These are phyloP conservation scores for Apotomis betuletana DNA, from an alignment of 2,888 invertebrate species.

Conservation along the genomic window DNA sequence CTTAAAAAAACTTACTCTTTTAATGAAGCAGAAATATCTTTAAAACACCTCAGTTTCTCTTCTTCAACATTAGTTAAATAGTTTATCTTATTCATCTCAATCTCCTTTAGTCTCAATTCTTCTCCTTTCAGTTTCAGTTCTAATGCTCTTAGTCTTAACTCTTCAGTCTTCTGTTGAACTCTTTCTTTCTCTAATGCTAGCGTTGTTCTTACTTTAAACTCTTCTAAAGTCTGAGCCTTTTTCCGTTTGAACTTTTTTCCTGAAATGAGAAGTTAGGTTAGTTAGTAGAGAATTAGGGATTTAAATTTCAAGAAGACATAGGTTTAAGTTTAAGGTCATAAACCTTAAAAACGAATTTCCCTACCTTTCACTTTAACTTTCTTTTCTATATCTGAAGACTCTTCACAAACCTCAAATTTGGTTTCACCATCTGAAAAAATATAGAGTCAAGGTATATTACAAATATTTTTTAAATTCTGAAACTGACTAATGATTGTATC, in stretches of 20 bases:
- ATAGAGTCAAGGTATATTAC: not conserved
- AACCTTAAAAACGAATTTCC: not conserved
- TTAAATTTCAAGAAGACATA: too few relatives aligned
- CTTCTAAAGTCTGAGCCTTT: conserved; percentile 50
- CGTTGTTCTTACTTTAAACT: conserved; percentile 53
- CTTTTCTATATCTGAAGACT: conserved; percentile 47
- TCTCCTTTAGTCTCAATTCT: conserved; percentile 57
- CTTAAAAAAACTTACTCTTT: conserved; percentile 53
- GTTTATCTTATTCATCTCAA: conserved; percentile 61
- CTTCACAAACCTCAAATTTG: conserved; percentile 44
- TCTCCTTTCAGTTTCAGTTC: conserved; percentile 60
- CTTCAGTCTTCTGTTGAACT: conserved; percentile 57
- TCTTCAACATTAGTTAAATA: conserved; percentile 59
- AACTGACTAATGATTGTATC: too few relatives aligned
- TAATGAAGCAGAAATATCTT: conserved; percentile 55
- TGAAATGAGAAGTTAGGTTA: conserved; percentile 6
- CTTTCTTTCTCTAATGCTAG: conserved; percentile 55
- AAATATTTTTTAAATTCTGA: not conserved
- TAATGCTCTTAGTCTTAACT: conserved; percentile 56
- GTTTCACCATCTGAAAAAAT: conserved; percentile 43
- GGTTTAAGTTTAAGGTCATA: not conserved
- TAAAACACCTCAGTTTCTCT: conserved; percentile 59
- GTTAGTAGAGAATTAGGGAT: too few relatives aligned
- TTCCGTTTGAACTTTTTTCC: conserved; percentile 43
- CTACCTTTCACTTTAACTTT: conserved; percentile 47